Base-by-base conservation (phyloP, 2,888 invertebrate species). In the Oxytorus armatus region DNA sequence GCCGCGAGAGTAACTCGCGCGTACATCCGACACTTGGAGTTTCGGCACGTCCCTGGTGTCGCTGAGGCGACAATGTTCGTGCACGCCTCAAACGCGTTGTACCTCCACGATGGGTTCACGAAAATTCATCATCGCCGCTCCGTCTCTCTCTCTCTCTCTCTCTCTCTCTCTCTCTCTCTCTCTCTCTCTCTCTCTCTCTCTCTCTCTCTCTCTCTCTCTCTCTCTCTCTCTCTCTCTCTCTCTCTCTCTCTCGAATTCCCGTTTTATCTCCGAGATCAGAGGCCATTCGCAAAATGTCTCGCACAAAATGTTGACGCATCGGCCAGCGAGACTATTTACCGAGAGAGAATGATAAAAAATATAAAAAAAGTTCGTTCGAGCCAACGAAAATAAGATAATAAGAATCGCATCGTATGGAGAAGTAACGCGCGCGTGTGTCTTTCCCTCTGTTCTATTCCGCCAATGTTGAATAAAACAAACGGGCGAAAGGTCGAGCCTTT, bases 1-100 rank as follows among this genome's bases (percentile, higher is more conserved):
- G 77, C 77, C 51, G 47, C 76, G 79, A 83, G 57, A 83, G 57
- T 61, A 44, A 29, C 29, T 3, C 29, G 29, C 5, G 5, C 5
- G 29, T 29, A 29, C 29, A 11, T 3, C 16, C 3, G n/a, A 25
- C 29, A 16, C 18, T 53, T 8, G 8, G 55, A 59, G 39, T 44
- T 29, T 21, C 59, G 44, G 65, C 49, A 59, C 33, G 21, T 61
- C 21, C 47, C 23, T 42, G 23, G 39, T 36, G 69, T 68, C 63
- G 51, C 51, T 21, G 53, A 63, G 47, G 44, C 53, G 36, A 63
- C 51, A 44, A 55, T 63, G 8, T 47, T 66, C 36, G 44, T 55
- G 66, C 74, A 14, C 18, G 29, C 29, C 29, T 39, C 33, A 49
- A 59, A 18, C 16, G 18, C 1, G 25, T 59, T 66, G 66, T 75